These are phyloP conservation scores for Drosophila orosa DNA, from an alignment of 1,140 invertebrate species.

Conservation along the genomic window DNA sequence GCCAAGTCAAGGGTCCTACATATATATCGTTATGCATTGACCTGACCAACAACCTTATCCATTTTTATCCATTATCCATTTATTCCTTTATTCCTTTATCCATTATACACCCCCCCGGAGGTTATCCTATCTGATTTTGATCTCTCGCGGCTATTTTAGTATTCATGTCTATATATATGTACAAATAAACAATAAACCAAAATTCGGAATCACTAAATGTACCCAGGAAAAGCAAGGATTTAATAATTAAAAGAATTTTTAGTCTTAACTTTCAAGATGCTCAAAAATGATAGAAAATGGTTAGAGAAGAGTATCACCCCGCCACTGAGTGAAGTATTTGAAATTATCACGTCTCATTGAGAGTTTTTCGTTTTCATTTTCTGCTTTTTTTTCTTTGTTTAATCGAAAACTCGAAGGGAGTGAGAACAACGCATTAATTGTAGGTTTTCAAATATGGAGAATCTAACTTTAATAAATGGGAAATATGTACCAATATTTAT, in stretches of 20 bases:
- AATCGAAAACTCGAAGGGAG: slow-evolving; percentile 50
- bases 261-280: slow-evolving; percentile 10
- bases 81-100: background rate
- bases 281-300: slow-evolving; percentile 10
- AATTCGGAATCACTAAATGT: slow-evolving; percentile 14
- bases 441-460: slow-evolving; percentile 70
- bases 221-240: background rate
- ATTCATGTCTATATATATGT: slow-evolving; percentile 33
- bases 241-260: background rate
- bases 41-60: slow-evolving; percentile 19
- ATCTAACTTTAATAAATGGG: slow-evolving; percentile 79
- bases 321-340: slow-evolving; percentile 80
- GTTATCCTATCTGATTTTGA: slow-evolving; percentile 6
- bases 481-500: slow-evolving; percentile 69
- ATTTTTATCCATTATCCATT: background rate
- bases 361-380: slow-evolving; percentile 34
- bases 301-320: slow-evolving; percentile 73
- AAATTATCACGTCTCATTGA: slow-evolving; percentile 72
- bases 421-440: slow-evolving; percentile 60
- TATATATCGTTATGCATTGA: slow-evolving; percentile 17
- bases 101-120: slow-evolving; percentile 6
- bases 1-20: slow-evolving; percentile 46
- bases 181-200: slow-evolving; percentile 31
- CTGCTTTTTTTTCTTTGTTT: background rate
- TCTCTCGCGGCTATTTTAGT: slow-evolving; percentile 21